Evolutionary conservation across 2,113 vertebrate species (phyloP), one percentile per base, ranked within the genome.

Genomic region (Tetrax tetrax): DNA sequence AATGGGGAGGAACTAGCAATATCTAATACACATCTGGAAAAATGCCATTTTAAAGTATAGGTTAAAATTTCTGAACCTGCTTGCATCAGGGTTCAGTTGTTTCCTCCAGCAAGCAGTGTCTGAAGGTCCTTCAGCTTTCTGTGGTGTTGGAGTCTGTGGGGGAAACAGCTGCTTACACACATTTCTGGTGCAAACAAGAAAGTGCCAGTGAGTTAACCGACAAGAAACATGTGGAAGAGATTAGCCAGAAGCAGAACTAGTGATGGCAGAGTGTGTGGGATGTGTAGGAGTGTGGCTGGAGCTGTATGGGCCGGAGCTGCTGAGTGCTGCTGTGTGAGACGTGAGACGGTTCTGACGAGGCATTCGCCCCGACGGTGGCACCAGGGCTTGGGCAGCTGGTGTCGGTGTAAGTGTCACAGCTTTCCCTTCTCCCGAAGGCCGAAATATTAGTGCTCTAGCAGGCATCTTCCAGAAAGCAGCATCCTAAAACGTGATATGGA

Each of bases 271-370:
- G 14, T 15, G 14, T 15, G 27, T n/a, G 24, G 61, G 45, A 41
- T 51, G 10, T 0, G 0, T 19, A 20, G 25, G 21, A 80, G 15
- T 1, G 0, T 71, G 57, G 6, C 59, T 3, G 5, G 71, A 76
- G 41, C 14, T 43, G 18, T 31, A 5, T 0, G 0, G n/a, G 31
- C 43, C 70, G n/a, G 20, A 59, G 29, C 38, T 11, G 17, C 47
- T 83, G 87, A 35, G 17, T 4, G 8, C 33, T 5, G 4, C 47
- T 53, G 11, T 48, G 48, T 48, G 48, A 48, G 47, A 48, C 27
- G 14, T 25, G 75, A 59, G 20, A 6, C 18, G 28, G 31, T 37
- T 48, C 77, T 69, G 35, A 19, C 4, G 15, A 21, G n/a, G 9
- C 8, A 4, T 75, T 90, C 35, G 11, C n/a, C 18, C 10, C 9